Base-by-base conservation (phyloP, 2,797 vertebrate species). In the Cryptoprocta ferox region DNA sequence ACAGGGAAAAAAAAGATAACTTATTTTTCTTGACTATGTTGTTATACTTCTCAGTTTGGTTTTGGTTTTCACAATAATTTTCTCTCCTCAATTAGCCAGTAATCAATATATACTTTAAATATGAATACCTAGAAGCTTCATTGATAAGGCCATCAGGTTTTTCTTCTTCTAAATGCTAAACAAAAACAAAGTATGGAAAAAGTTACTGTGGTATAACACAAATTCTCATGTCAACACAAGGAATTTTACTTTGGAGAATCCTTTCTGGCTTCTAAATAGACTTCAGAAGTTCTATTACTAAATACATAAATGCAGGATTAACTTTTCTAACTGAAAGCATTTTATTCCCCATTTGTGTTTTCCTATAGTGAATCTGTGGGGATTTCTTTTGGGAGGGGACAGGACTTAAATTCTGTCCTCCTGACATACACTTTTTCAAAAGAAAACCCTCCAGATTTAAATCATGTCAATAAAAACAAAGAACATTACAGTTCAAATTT, bases 91-190 rank as follows among this genome's bases (percentile, higher is more conserved):
- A 70, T 59, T 90, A 73, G 71, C 39, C 53, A 91, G 42, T 37
- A 95, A 92, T 83, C 42, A 96, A 93, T 45, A 93, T 91, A 89
- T 82, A 89, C 42, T 94, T 97, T 81, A 96, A 97, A 97, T 79
- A 93, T 97, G 95, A 98, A 92, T 99, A 99, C 99, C 99, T 99
- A 96, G 99, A 99, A 93, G 99, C 99, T 99, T 99, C 99, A 98
- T 99, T 99, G 97, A 99, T 97, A 90, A 99, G 99, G 66, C 99
- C 99, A 7, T 99, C 99, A 35, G 99, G 98, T 97, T 99, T 99
- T 97, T 99, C 99, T 97, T 99, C 99, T 59, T 91, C 98, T 96
- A 99, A 98, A 98, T 99, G 99, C 99, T 99, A 97, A 91, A 97
- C 12, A 94, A 98, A 98, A 96, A 97, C 2, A 97, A 97, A 39